Evolutionary conservation across 2,797 vertebrate species (phyloP).

Genomic region (Smutsia gigantea): DNA sequence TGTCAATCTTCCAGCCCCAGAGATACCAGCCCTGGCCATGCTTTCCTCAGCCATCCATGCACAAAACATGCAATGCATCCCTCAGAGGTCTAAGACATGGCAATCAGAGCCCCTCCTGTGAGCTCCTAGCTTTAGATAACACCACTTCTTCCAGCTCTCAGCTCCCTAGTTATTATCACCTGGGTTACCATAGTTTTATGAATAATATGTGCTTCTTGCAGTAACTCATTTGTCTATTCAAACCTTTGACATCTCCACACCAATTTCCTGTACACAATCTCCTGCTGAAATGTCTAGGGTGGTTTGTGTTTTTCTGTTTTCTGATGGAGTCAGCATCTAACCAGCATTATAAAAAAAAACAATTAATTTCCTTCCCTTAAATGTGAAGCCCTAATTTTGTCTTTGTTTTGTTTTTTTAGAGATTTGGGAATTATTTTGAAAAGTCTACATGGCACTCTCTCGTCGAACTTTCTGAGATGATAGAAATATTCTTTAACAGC

Average conservation of each 20-base stretch:
- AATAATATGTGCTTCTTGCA: not conserved
- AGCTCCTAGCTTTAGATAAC: not conserved
- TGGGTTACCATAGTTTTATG: not conserved
- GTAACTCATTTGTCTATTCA: not conserved
- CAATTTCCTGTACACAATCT: not conserved
- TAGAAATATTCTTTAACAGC: not conserved
- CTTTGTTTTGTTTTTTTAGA: not conserved
- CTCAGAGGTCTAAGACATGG: not conserved
- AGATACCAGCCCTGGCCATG: not conserved
- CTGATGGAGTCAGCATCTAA: not conserved
- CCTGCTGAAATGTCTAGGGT: not conserved
- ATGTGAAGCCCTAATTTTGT: not conserved
- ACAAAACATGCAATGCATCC: too few relatives aligned
- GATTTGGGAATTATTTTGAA: not conserved
- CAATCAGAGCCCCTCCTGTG: not conserved
- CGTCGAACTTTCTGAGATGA: not conserved
- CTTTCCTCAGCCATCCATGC: not conserved
- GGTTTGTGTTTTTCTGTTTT: not conserved
- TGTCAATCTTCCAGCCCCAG: not conserved
- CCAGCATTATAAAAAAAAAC: not conserved
- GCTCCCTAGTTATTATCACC: not conserved
- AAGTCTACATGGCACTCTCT: not conserved
- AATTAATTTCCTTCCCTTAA: not conserved
- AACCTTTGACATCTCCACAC: not conserved
- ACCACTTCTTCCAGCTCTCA: not conserved